Conservation (phyloP, 2,113 vertebrate species). For the Bombycilla garrulus region DNA sequence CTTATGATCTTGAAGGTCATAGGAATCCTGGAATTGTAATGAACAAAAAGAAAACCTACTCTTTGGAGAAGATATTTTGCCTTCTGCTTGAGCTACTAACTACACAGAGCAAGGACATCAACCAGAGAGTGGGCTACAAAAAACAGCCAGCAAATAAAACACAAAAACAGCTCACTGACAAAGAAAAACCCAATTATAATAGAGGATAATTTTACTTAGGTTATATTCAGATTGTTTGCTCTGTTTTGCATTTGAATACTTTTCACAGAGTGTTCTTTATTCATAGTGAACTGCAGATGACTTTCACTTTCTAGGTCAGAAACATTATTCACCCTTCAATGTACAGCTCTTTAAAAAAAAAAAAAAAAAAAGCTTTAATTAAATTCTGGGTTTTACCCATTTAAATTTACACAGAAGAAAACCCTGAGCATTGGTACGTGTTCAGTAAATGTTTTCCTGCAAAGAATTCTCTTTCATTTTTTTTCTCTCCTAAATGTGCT, state of each 20-base stretch:
- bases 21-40: not conserved
- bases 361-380: not conserved
- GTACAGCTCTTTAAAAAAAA: not conserved
- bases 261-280: not conserved
- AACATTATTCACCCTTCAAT: slow-evolving; percentile 30
- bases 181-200: rapidly evolving
- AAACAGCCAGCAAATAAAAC: not conserved
- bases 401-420: not conserved
- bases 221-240: not conserved
- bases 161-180: not conserved
- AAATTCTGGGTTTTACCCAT: not conserved
- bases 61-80: not conserved
- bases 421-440: not conserved
- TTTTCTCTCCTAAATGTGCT: not conserved
- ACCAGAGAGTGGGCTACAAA: not conserved
- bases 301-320: slow-evolving; percentile 42
- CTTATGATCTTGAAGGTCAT: not conserved
- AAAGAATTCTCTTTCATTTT: not conserved
- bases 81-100: not conserved
- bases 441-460: not conserved
- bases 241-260: not conserved
- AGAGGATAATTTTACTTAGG: not conserved
- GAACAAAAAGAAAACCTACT: not conserved
- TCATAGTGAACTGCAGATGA: not conserved
- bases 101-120: not conserved